Conservation (phyloP, 2,113 vertebrate species). For the Sapajus apella region DNA sequence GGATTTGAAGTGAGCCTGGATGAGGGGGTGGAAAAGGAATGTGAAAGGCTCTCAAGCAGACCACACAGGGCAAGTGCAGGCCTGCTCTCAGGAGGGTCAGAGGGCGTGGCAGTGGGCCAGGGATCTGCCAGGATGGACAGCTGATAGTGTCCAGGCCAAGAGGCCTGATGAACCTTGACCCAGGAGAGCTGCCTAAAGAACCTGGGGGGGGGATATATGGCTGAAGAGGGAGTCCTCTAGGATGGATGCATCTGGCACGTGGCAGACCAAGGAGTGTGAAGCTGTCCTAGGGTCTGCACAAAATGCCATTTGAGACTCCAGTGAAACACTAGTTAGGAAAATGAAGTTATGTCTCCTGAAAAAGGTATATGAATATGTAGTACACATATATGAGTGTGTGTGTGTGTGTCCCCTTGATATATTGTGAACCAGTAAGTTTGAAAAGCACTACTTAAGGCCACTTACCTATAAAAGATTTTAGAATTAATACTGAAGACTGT, state of each 20-base stretch:
- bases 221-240: not conserved
- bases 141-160: not conserved
- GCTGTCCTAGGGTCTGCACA: not conserved
- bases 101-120: not conserved
- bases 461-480: not conserved
- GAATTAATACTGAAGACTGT: not conserved
- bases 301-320: no score
- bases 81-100: not conserved
- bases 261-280: not conserved
- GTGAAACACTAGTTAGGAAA: not conserved
- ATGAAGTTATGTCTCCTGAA: no score
- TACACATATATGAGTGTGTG: not conserved
- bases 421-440: not conserved
- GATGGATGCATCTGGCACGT: no score
- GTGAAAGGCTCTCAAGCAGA: not conserved
- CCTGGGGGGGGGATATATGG: not conserved
- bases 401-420: not conserved
- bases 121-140: not conserved
- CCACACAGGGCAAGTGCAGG: not conserved
- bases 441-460: not conserved
- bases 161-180: no score
- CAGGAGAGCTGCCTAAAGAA: not conserved
- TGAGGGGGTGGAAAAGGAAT: not conserved
- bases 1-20: not conserved
- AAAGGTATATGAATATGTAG: not conserved